phyloP scores from a whole-genome alignment of 2,888 invertebrate species.

The Coelopa pilipes region DNA sequence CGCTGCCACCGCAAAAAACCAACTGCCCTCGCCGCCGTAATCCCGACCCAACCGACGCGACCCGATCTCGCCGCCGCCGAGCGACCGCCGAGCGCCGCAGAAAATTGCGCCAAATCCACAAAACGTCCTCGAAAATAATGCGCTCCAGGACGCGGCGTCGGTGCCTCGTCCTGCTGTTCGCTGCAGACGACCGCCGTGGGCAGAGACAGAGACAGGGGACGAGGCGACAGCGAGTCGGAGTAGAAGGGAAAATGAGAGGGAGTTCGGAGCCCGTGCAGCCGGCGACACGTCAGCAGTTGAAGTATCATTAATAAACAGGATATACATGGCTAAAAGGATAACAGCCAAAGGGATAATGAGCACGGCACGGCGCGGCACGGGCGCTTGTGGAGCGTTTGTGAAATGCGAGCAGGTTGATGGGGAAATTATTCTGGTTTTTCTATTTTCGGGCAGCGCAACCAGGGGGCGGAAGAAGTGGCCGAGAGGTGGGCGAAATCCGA shows the following conservation, averaged over 20 bases:
- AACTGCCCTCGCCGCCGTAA: not conserved
- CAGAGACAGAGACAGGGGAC: not conserved
- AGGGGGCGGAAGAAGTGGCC: no score
- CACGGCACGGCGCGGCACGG: no score
- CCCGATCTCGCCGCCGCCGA: not conserved
- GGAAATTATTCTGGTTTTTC: no score
- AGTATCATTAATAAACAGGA: conserved; percentile 1
- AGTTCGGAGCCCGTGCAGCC: no score
- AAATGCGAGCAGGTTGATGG: no score
- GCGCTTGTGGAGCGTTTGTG: no score
- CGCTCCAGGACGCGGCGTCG: not conserved
- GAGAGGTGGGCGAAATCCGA: no score
- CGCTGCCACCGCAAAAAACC: no score
- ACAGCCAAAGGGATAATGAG: not conserved
- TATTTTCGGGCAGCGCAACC: no score
- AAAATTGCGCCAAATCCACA: conserved; percentile 8
- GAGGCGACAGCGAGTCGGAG: not conserved
- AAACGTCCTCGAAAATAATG: conserved; percentile 9
- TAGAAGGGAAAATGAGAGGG: no score
- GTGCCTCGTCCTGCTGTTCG: not conserved
- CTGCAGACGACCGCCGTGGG: no score
- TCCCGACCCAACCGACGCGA: not conserved
- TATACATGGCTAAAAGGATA: not conserved
- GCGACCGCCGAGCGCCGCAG: not conserved
- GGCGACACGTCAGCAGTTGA: conserved; percentile 7